A percentile compares a stretch with the other conserved stretches of the same genome.
Conservation (phyloP, 2,113 vertebrate genomes). For the Hippocampus barbouri region DNA sequence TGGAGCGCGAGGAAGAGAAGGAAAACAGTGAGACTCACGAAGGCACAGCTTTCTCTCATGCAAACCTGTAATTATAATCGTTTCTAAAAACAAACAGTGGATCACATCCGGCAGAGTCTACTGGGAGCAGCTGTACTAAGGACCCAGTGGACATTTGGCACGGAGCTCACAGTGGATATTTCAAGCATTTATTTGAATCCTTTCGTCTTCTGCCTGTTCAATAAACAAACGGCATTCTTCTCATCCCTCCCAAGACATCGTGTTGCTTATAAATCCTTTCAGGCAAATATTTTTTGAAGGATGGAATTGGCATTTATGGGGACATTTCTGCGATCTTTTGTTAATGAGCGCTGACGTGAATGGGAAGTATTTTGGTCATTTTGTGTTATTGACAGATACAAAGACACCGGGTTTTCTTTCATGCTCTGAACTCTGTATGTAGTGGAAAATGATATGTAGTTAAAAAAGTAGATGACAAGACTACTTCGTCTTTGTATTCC, state of each 20-base stretch:
- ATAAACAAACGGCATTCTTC: slow-evolving; percentile 47
- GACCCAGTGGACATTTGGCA: slow-evolving; percentile 56
- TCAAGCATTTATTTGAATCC: slow-evolving; percentile 57
- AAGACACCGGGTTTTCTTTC: slow-evolving; percentile 84
- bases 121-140: slow-evolving; percentile 41
- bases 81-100: slow-evolving; percentile 55
- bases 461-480: slow-evolving; percentile 76
- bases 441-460: slow-evolving; percentile 12
- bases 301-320: slow-evolving; percentile 9
- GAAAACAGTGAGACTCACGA: slow-evolving; percentile 12
- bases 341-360: slow-evolving; percentile 73
- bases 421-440: slow-evolving; percentile 76
- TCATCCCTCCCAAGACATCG: background rate
- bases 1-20: background rate
- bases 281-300: slow-evolving; percentile 6
- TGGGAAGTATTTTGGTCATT: slow-evolving; percentile 83
- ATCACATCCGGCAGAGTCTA: slow-evolving; percentile 45
- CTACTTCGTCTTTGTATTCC: slow-evolving; percentile 80
- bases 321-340: slow-evolving; percentile 59
- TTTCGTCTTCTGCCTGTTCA: slow-evolving; percentile 30
- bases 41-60: slow-evolving; percentile 19
- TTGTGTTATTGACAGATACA: slow-evolving; percentile 84
- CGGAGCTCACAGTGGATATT: slow-evolving; percentile 44
- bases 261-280: slow-evolving; percentile 11
- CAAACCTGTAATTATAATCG: slow-evolving; percentile 56